A percentile compares a stretch with the other conserved stretches of the same genome.
Conservation (phyloP, 1,140 invertebrate genomes). For the Neuroterus valhalla region DNA sequence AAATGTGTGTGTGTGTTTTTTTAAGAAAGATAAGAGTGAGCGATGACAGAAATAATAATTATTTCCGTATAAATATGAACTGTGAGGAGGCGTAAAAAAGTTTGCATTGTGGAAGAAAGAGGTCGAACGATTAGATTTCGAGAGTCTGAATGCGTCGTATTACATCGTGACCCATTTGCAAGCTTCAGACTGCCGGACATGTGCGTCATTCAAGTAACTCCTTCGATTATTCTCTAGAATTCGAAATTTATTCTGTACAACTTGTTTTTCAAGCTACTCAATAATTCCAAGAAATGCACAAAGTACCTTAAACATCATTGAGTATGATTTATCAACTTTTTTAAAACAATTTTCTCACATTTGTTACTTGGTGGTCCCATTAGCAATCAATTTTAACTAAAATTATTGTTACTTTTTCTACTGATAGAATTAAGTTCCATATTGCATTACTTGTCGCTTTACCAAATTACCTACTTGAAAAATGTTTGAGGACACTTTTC, state of each 20-base stretch:
- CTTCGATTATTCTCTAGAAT: background rate
- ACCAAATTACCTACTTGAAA: too few relatives aligned
- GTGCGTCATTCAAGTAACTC: constrained; percentile 10
- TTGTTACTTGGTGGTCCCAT: too few relatives aligned
- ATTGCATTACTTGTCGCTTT: too few relatives aligned
- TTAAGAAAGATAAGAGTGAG: background rate
- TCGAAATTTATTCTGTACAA: background rate
- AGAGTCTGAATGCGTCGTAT: background rate
- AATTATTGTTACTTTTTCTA: too few relatives aligned
- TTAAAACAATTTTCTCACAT: too few relatives aligned
- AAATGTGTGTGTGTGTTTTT: background rate
- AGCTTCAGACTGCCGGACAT: constrained; percentile 8
- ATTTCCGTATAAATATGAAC: constrained; percentile 27
- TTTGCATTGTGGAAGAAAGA: constrained; percentile 22
- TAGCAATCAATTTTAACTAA: too few relatives aligned
- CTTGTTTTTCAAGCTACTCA: background rate
- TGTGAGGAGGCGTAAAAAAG: constrained; percentile 25
- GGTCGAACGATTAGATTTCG: constrained; percentile 24
- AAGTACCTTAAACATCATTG: too few relatives aligned
- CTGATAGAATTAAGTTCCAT: too few relatives aligned
- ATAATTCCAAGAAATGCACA: too few relatives aligned
- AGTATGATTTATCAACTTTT: too few relatives aligned
- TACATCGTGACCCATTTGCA: constrained; percentile 23
- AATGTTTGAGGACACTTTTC: background rate
- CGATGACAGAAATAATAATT: background rate